Evolutionary conservation across 2,113 vertebrate species (phyloP), one percentile per base, ranked within the genome.

Genomic region (Condylura cristata): DNA sequence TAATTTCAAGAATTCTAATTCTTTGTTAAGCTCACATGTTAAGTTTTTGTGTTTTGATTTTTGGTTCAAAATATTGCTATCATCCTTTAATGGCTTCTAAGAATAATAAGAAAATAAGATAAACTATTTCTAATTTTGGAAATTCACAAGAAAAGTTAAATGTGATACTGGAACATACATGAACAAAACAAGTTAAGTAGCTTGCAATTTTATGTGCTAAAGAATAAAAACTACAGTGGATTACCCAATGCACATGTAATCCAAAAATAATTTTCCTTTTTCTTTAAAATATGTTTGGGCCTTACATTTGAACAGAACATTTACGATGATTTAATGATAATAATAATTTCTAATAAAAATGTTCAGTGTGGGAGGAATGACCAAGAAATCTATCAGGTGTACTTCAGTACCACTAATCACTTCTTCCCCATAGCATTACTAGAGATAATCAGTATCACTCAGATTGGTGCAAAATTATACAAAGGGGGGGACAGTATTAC

Each of bases 1-100:
- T 89, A 41, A 75, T 80, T 88, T 76, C 44, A 76, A 44, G 76
- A 90, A 92, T 90, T 83, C 51, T 34, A 65, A 13, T 6, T 81
- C 74, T 44, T 85, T 74, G 17, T 83, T 88, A 83, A 74, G 24
- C 41, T 10, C 4, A 7, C 34, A 8, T 93, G n/a, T 44, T 82
- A 84, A 88, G 14, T 91, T 93, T 63, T 82, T 80, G 26, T 85
- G n/a, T 79, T 90, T 91, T 95, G 46, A 72, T 53, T 89, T 93
- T 70, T 58, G 66, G 37, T 76, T 95, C 44, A 81, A 96, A 89
- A 76, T 91, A 81, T 44, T 91, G 3, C 46, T 37, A 32, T 89
- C 68, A 56, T 68, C 48, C 13, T 84, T 91, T 85, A 84, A 22
- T 95, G 76, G 28, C 37, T 66, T 88, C 61, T 80, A 56, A 48